Evolutionary conservation across 2,113 vertebrate species (phyloP), one percentile per base, ranked within the genome.

Genomic region (Clinocottus analis): DNA sequence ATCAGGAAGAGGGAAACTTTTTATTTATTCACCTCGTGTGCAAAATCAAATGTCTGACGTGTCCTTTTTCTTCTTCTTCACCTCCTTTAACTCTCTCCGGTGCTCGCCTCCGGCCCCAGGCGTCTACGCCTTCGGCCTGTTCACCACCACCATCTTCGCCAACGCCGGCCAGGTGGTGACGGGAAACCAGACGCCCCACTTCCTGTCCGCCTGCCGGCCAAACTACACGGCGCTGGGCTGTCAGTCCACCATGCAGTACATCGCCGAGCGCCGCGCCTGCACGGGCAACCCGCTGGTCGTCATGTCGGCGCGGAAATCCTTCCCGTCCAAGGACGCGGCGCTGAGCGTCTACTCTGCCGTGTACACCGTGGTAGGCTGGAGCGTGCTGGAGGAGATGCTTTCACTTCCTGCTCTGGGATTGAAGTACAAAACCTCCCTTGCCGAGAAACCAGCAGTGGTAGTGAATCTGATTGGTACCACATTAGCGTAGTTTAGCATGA

Each of bases 111-210:
- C 37, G 16, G 9, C 17, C 31, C 23, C 78, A 98, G 97, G 97
- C 9, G 96, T 97, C 47, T 98, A 96, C 39, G 95, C 96, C 23
- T 98, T 98, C 2, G 97, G 97, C 68, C 94, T 97, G 23, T 97
- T 98, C 89, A 95, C 96, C 75, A 97, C 97, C 7, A 95, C 94
- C 83, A 97, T 98, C 90, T 98, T 98, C 17, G 96, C 95, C 75
- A 97, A 97, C 12, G 96, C 96, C 0, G 96, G 97, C n/a, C 97
- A 98, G 90, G 96, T 97, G 67, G 96, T 98, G 77, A 98, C 96
- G 0, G 97, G 97, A 43, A 97, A 96, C 90, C 96, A 96, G 79
- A 95, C 96, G 1, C 97, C 97, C 1, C 96, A 98, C 87, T 98
- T 98, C 91, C 93, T 98, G 82, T 95, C 96, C 0, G 96, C 96